Conservation (phyloP, 1,140 invertebrate genomes). For the Apis mellifera region DNA sequence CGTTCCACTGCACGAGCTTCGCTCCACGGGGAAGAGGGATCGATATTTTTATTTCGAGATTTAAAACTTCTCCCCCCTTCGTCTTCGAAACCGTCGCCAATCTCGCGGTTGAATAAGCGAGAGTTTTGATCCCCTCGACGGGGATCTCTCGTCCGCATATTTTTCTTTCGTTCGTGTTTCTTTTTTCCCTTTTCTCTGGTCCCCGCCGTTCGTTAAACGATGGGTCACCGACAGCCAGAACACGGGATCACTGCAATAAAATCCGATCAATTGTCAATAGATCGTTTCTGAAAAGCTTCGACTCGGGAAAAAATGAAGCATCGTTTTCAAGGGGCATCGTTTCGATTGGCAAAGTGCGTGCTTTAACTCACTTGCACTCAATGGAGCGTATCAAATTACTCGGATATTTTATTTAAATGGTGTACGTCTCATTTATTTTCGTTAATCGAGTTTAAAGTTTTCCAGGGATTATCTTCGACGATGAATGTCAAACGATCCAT, state of each 20-base stretch:
- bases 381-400: too few species aligned
- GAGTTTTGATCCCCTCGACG: background rate
- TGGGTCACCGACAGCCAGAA: too few species aligned
- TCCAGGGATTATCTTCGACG: too few species aligned
- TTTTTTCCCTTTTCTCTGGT: too few species aligned
- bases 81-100: background rate
- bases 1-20: background rate
- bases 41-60: slow-evolving; percentile 30
- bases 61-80: background rate
- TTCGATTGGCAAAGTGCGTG: too few species aligned
- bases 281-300: background rate
- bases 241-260: background rate
- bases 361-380: too few species aligned
- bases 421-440: too few species aligned
- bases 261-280: background rate
- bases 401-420: too few species aligned
- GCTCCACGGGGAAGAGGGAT: background rate
- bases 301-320: too few species aligned
- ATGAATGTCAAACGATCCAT: too few species aligned
- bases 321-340: too few species aligned
- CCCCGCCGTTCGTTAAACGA: background rate
- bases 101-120: background rate
- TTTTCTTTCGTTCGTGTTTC: background rate
- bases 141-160: background rate
- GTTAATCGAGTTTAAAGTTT: too few species aligned